A percentile compares a stretch with the other conserved stretches of the same genome.
These are phyloP conservation scores for Prosapia bicincta DNA, from an alignment of 2,888 invertebrate species.

Conservation along the genomic window DNA sequence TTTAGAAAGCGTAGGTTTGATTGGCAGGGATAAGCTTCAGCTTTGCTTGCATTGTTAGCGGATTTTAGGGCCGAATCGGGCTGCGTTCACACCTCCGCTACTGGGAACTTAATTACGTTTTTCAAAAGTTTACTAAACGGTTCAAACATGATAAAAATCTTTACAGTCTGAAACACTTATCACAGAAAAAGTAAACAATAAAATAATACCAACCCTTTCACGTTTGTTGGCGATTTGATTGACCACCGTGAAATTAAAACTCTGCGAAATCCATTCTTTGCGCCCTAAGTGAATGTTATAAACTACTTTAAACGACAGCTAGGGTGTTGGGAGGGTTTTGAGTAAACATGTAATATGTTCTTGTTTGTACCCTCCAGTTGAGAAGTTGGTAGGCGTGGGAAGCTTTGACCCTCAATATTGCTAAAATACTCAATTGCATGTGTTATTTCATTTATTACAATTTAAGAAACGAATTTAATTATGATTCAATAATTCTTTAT, in stretches of 20 bases:
- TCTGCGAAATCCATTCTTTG: background rate
- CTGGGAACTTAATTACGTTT: background rate
- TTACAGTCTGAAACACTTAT: no score
- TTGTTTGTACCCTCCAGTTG: background rate
- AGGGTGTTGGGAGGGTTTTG: background rate
- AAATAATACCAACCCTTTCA: no score
- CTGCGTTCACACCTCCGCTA: background rate
- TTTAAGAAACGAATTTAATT: no score
- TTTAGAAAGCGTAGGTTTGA: background rate
- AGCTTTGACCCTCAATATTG: no score
- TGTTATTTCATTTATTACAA: no score
- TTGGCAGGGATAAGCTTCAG: background rate
- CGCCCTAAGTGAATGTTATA: background rate
- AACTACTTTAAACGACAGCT: background rate
- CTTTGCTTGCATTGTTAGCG: background rate
- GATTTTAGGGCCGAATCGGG: background rate
- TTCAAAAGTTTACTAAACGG: background rate
- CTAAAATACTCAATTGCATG: no score
- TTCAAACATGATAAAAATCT: no score
- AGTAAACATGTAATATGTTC: background rate
- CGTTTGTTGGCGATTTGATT: background rate
- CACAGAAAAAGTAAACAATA: no score
- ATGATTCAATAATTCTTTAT: no score
- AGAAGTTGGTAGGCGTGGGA: background rate
- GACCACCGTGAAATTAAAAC: background rate